phyloP scores from a whole-genome alignment of 2,888 invertebrate genomes.

The Xanthia icteritia region DNA sequence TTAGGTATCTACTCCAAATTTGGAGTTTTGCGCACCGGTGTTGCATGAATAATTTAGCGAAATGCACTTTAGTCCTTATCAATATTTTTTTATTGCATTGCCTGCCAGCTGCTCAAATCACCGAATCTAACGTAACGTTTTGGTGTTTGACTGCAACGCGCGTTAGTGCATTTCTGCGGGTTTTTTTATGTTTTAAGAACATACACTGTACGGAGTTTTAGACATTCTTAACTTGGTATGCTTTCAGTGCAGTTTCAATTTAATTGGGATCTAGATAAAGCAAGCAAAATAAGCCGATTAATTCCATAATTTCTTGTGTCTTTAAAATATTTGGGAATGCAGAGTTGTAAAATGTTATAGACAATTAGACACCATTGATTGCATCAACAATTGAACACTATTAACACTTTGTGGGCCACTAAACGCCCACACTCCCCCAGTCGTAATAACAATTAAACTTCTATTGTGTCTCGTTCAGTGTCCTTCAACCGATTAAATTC shows the following conservation, averaged over 20 bases:
- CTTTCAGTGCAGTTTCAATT: conserved; percentile 18
- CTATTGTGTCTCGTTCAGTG: too few species aligned
- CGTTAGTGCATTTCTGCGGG: conserved; percentile 11
- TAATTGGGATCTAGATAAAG: too few species aligned
- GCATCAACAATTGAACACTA: neutral
- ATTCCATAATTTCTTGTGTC: neutral
- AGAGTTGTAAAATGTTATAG: neutral
- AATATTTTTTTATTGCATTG: conserved; percentile 36
- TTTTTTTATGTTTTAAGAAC: conserved; percentile 6
- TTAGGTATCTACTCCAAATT: neutral
- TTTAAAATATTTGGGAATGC: conserved; percentile 16
- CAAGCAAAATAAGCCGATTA: neutral
- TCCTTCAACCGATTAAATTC: neutral
- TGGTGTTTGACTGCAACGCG: conserved; percentile 32
- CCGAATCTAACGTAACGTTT: conserved; percentile 36
- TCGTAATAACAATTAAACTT: too few species aligned
- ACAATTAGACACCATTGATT: neutral
- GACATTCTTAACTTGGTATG: conserved; percentile 14
- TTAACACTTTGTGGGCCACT: too few species aligned
- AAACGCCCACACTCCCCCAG: too few species aligned
- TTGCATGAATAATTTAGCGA: conserved; percentile 19
- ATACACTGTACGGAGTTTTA: conserved; percentile 12
- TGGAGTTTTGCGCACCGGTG: neutral
- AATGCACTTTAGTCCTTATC: conserved; percentile 41
- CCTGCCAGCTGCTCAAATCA: conserved; percentile 23